phyloP scores from a whole-genome alignment of 1,140 invertebrate species.

The Drosophila navojoa region DNA sequence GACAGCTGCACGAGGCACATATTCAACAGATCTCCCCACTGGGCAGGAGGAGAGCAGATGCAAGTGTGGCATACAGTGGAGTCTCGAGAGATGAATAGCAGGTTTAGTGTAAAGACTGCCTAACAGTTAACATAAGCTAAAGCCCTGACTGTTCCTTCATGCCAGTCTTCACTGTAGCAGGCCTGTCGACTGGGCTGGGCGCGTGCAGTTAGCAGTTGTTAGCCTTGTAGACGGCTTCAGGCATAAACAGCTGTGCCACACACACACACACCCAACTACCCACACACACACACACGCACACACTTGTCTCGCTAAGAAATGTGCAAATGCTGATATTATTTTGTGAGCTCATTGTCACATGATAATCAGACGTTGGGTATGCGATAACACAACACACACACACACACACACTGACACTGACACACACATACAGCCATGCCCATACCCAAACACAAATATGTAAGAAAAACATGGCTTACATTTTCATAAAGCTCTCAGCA shows the following conservation, averaged over 20 bases:
- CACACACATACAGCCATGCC: constrained; percentile 16
- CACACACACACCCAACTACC: neutral
- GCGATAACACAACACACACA: constrained; percentile 54
- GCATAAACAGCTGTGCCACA: constrained; percentile 9
- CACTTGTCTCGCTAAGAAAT: constrained; percentile 48
- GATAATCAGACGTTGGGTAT: constrained; percentile 68
- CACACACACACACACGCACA: constrained; percentile 10
- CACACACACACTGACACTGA: constrained; percentile 5
- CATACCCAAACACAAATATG: neutral
- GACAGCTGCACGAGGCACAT: too few species aligned
- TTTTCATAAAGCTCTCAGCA: constrained; percentile 29
- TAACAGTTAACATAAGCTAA: too few species aligned
- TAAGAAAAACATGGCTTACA: constrained; percentile 29
- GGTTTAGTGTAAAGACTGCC: too few species aligned
- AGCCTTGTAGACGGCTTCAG: constrained; percentile 34
- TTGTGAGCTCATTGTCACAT: constrained; percentile 73
- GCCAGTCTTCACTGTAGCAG: too few species aligned
- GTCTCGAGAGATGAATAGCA: too few species aligned
- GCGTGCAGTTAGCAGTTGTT: constrained; percentile 29
- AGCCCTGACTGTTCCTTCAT: too few species aligned
- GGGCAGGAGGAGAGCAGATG: too few species aligned
- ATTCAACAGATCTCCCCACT: too few species aligned
- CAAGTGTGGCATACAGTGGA: too few species aligned
- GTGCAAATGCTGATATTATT: constrained; percentile 79
- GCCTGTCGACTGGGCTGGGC: too few species aligned